Conservation (phyloP, 2,888 invertebrate genomes). For the Callosobruchus maculatus region DNA sequence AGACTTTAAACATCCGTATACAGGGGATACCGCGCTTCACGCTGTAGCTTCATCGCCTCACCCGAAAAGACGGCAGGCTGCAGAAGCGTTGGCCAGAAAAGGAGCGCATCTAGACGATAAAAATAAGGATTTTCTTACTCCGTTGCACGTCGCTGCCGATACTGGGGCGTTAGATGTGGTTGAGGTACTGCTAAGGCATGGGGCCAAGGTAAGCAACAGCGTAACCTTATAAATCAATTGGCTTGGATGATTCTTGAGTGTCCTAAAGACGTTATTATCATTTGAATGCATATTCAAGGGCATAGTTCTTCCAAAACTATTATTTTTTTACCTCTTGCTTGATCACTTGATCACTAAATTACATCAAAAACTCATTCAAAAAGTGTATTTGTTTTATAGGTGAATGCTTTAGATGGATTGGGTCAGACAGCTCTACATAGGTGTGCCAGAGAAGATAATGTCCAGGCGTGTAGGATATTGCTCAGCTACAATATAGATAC, state of each 20-base stretch:
- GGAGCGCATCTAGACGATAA: constrained; percentile 89
- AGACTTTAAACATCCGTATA: constrained; percentile 87
- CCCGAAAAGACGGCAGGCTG: constrained; percentile 85
- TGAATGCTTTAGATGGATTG: constrained; percentile 79
- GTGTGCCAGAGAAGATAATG: constrained; percentile 83
- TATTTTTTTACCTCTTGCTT: too few relatives aligned
- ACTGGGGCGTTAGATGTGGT: constrained; percentile 87
- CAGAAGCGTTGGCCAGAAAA: constrained; percentile 84
- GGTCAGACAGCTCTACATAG: constrained; percentile 83
- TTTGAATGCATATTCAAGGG: too few relatives aligned
- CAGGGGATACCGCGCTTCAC: constrained; percentile 85
- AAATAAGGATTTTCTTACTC: constrained; percentile 90
- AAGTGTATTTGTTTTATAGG: constrained; percentile 41
- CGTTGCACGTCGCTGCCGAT: constrained; percentile 87
- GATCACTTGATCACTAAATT: too few relatives aligned
- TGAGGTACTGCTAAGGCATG: constrained; percentile 84
- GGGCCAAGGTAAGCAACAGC: constrained; percentile 63
- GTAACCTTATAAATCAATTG: too few relatives aligned
- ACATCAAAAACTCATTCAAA: too few relatives aligned
- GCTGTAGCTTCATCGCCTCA: constrained; percentile 76
- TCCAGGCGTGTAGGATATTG: constrained; percentile 83
- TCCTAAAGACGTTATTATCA: too few relatives aligned
- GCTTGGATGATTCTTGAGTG: too few relatives aligned
- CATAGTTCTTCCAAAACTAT: too few relatives aligned
- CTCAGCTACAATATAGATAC: constrained; percentile 85